Evolutionary conservation across 2,888 invertebrate species (phyloP).

Genomic region (Lycocerus yunnanus): DNA sequence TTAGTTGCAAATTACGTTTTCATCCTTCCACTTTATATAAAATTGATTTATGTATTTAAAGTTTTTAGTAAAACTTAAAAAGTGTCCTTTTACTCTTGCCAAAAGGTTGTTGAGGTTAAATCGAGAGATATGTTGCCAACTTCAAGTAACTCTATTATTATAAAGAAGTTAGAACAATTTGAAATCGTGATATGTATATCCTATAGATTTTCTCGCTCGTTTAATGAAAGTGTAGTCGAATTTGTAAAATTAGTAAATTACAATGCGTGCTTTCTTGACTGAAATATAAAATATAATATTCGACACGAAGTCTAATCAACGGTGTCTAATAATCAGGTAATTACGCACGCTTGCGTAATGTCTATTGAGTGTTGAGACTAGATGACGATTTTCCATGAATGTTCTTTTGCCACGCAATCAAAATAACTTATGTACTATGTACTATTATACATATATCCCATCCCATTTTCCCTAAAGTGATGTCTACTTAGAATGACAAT

Average conservation of each 20-base stretch:
- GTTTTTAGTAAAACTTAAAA: neutral
- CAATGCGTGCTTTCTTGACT: conserved; percentile 1
- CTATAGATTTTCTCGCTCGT: neutral
- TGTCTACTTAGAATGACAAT: conserved; percentile 16
- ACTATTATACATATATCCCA: too few species aligned
- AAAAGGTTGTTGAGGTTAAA: neutral
- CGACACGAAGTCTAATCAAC: conserved; percentile 25
- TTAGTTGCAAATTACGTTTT: neutral
- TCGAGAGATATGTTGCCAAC: neutral
- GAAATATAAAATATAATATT: conserved; percentile 13
- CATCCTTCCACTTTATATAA: neutral
- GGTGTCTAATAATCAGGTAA: conserved; percentile 27
- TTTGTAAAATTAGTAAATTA: conserved; percentile 15
- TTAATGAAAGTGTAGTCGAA: conserved; percentile 5
- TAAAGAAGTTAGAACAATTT: neutral
- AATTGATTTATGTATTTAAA: neutral
- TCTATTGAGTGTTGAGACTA: conserved; percentile 23
- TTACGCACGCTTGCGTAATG: conserved; percentile 26
- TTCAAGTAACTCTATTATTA: neutral
- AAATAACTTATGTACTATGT: conserved; percentile 29
- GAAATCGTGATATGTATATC: neutral
- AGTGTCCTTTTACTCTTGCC: neutral
- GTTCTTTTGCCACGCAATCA: conserved; percentile 21
- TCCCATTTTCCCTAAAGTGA: conserved; percentile 18
- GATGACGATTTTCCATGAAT: conserved; percentile 26